Evolutionary conservation across 2,113 vertebrate genomes (phyloP).

Genomic region (Azemiops feae): DNA sequence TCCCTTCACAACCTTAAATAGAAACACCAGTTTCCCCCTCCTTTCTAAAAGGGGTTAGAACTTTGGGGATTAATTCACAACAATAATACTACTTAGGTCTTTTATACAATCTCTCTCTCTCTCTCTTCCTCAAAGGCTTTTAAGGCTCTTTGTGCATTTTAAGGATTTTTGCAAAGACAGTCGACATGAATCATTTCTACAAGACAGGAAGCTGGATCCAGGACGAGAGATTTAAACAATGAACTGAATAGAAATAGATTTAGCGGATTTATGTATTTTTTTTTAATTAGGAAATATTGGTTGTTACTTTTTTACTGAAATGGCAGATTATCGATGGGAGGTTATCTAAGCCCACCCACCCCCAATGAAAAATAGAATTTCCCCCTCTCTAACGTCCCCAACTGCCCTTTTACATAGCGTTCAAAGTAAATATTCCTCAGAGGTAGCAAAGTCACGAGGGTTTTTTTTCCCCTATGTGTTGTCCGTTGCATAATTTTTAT

Average conservation of each 20-base stretch:
- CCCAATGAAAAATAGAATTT: conserved; percentile 43
- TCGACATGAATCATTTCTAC: neutral
- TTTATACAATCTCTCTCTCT: neutral
- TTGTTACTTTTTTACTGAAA: neutral
- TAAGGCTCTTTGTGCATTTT: neutral
- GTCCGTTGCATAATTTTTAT: conserved; percentile 21
- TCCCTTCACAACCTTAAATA: neutral
- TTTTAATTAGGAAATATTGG: neutral
- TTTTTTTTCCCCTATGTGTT: conserved; percentile 13
- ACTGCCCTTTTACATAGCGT: conserved; percentile 50
- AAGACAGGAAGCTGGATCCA: neutral
- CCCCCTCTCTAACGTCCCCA: neutral
- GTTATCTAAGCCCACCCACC: conserved; percentile 42
- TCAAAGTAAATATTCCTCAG: conserved; percentile 58
- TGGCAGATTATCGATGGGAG: conserved; percentile 31
- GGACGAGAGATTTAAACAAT: neutral
- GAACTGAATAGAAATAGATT: neutral
- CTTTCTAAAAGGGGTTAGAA: neutral
- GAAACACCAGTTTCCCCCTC: conserved; percentile 24
- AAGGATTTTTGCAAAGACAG: neutral
- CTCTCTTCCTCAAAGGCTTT: neutral
- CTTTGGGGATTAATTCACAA: conserved; percentile 9
- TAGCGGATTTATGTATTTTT: neutral
- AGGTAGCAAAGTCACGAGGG: conserved; percentile 26
- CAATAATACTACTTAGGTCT: conserved; percentile 7